Percentiles rank a stretch among this genome's conserved stretches.
Evolutionary conservation across 2,113 vertebrate genomes (phyloP).

Genomic region (Calidris pygmaea): DNA sequence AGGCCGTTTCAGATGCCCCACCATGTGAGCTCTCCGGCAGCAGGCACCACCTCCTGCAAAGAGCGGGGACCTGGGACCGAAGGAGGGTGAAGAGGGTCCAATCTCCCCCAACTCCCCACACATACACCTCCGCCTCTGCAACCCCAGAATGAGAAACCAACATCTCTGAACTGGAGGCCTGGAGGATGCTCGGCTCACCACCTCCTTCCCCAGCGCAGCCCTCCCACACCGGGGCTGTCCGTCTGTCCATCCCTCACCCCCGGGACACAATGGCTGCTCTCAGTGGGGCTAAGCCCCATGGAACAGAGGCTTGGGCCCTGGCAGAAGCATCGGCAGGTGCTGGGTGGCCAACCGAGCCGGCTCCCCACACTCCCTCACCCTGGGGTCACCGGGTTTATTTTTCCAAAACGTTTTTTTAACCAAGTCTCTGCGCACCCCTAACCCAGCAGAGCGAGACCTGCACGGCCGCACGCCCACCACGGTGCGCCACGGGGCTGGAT

Average conservation of each 20-base stretch:
- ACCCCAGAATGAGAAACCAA: rapidly evolving
- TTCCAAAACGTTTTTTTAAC: not conserved
- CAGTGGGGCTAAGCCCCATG: rapidly evolving
- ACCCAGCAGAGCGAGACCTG: not conserved
- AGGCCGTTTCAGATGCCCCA: rapidly evolving
- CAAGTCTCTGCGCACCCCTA: not conserved
- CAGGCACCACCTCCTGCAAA: not conserved
- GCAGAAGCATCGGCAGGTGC: rapidly evolving
- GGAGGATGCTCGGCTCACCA: not conserved
- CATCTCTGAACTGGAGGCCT: not conserved
- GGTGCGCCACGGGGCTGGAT: not conserved
- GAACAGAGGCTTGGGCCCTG: not conserved
- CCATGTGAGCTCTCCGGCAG: rapidly evolving
- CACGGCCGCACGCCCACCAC: rapidly evolving
- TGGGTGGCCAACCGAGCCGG: rapidly evolving
- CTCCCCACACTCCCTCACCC: not conserved
- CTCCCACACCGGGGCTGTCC: not conserved
- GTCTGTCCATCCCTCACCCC: not conserved
- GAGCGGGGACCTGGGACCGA: rapidly evolving
- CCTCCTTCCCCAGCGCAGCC: not conserved
- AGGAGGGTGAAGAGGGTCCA: not conserved
- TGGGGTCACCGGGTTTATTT: rapidly evolving
- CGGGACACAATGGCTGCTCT: not conserved
- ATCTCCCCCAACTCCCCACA: not conserved
- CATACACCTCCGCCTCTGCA: rapidly evolving